These are phyloP conservation scores for Tridacna crocea DNA, from an alignment of 2,888 invertebrate species.

Conservation along the genomic window DNA sequence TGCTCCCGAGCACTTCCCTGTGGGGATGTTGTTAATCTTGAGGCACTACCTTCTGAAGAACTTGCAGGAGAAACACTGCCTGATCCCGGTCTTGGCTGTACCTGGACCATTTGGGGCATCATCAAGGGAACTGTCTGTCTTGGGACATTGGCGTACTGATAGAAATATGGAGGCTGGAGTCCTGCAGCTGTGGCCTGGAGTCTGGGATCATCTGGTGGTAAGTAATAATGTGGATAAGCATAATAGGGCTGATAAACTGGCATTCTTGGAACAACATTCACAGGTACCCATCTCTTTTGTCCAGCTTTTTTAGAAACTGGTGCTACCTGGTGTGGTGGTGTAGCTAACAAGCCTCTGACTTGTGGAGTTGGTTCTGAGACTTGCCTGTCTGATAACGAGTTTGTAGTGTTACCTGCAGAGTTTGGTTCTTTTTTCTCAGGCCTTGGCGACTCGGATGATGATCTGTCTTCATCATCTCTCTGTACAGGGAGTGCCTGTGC, in stretches of 20 bases:
- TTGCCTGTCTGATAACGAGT: neutral
- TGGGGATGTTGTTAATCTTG: slow-evolving; percentile 50
- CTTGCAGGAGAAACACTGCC: slow-evolving; percentile 58
- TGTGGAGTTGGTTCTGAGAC: neutral
- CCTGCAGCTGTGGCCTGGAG: slow-evolving; percentile 30
- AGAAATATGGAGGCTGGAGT: slow-evolving; percentile 54
- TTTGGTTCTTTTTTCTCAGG: slow-evolving; percentile 1
- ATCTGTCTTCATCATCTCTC: slow-evolving; percentile 53
- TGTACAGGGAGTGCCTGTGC: slow-evolving; percentile 48
- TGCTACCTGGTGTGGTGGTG: neutral
- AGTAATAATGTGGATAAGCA: slow-evolving; percentile 49
- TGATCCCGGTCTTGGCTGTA: slow-evolving; percentile 57
- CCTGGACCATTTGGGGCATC: slow-evolving; percentile 50
- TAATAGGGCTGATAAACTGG: slow-evolving; percentile 49
- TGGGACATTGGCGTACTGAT: slow-evolving; percentile 45
- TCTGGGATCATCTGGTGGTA: slow-evolving; percentile 56
- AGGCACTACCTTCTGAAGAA: slow-evolving; percentile 47
- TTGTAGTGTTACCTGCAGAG: neutral
- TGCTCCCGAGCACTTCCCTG: slow-evolving; percentile 29
- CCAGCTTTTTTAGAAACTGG: slow-evolving; percentile 24
- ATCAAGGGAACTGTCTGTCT: slow-evolving; percentile 41
- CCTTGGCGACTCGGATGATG: slow-evolving; percentile 41
- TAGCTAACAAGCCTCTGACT: neutral
- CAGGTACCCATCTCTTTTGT: slow-evolving; percentile 41
- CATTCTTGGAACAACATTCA: slow-evolving; percentile 48